Percentiles rank a stretch among this genome's conserved stretches.
These are phyloP conservation scores for Chloroclysta siterata DNA, from an alignment of 2,888 invertebrate genomes.

Conservation along the genomic window DNA sequence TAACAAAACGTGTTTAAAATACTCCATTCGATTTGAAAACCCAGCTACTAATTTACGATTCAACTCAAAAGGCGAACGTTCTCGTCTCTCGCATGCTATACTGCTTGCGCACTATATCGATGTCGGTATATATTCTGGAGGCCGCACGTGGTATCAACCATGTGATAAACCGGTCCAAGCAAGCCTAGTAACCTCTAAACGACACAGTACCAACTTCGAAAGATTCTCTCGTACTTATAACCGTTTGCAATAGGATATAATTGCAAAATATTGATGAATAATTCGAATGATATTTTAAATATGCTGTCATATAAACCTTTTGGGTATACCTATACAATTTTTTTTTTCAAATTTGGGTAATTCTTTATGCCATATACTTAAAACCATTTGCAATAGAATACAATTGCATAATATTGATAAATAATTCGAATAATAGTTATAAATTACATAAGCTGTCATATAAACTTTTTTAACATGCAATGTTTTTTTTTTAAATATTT, in stretches of 20 bases:
- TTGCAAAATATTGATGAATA: neutral
- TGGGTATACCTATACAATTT: too few species aligned
- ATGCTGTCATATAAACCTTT: too few species aligned
- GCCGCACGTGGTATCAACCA: slow-evolving; percentile 80
- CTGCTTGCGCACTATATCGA: slow-evolving; percentile 25
- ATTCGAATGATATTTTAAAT: neutral
- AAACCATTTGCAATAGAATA: too few species aligned
- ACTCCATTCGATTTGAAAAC: neutral
- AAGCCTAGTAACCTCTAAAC: slow-evolving; percentile 84
- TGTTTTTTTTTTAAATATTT: neutral
- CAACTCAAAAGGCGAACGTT: slow-evolving; percentile 12
- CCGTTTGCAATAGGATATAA: slow-evolving; percentile 16
- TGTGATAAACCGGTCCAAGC: slow-evolving; percentile 81
- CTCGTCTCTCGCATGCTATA: slow-evolving; percentile 19
- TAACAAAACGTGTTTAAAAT: neutral
- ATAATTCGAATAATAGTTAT: too few species aligned
- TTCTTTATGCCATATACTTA: too few species aligned
- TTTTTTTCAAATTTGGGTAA: too few species aligned
- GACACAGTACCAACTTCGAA: slow-evolving; percentile 68
- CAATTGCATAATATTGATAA: too few species aligned
- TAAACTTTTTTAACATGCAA: too few species aligned
- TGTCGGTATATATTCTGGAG: slow-evolving; percentile 60
- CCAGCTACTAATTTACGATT: slow-evolving; percentile 2
- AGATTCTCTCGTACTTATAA: slow-evolving; percentile 61
- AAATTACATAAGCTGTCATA: too few species aligned